Evolutionary conservation across 2,797 vertebrate genomes (phyloP).

Genomic region (Phrynocephalus vlangalii): DNA sequence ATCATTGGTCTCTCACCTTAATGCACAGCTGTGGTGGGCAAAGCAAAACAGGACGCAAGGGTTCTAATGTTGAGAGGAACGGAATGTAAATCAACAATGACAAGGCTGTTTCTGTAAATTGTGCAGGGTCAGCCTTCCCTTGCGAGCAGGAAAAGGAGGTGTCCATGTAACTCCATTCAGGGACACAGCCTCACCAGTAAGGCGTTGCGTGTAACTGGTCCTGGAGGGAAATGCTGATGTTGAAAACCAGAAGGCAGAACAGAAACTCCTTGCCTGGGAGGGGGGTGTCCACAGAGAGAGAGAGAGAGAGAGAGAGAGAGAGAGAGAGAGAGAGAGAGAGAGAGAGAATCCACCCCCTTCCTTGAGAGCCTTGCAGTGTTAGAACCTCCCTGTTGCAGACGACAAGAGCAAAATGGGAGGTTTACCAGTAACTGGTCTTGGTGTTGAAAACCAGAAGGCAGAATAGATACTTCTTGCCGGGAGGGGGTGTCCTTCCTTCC

Average conservation of each 20-base stretch:
- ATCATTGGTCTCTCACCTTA: conserved; percentile 55
- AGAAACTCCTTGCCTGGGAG: not conserved
- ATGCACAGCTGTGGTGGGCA: conserved; percentile 40
- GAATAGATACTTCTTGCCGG: not conserved
- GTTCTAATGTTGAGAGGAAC: conserved; percentile 40
- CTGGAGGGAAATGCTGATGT: not conserved
- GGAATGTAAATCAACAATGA: conserved; percentile 54
- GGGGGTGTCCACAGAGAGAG: no score
- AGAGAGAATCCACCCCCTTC: not conserved
- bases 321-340: no score
- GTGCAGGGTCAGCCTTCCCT: conserved; percentile 40
- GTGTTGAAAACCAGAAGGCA: not conserved
- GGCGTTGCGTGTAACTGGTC: conserved; percentile 26
- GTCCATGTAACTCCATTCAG: conserved; percentile 4
- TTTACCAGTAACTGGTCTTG: conserved; percentile 32
- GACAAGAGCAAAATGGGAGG: conserved; percentile 47
- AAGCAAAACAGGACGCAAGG: conserved; percentile 66
- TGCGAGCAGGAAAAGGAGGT: conserved; percentile 21
- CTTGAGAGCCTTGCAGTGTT: not conserved
- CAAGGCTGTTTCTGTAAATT: conserved; percentile 47
- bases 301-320: no score
- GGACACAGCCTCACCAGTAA: not conserved
- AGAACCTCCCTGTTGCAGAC: conserved; percentile 44
- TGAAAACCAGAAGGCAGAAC: not conserved
- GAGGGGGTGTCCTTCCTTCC: no score